Evolutionary conservation across 1,140 invertebrate genomes (phyloP), one percentile per base, ranked within the genome.

Genomic region (Ceratitis capitata): DNA sequence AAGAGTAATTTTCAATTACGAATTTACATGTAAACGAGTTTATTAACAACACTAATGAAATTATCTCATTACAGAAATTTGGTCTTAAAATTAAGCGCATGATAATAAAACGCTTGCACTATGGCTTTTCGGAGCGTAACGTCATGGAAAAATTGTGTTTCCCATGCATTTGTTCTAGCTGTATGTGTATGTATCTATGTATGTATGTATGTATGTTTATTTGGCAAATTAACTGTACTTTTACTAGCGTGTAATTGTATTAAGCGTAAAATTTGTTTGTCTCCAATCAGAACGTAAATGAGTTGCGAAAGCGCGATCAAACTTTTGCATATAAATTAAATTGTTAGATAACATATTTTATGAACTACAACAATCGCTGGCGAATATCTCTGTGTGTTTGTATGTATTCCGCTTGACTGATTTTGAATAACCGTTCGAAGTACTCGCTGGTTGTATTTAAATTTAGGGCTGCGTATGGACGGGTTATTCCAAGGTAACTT

Each of bases 1-100:
- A 23, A 42, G 39, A 39, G 39, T 78, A 78, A 47, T 23, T 78
- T 78, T 78, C 69, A 78, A 78, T 78, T 78, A 78, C 69, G 39
- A 78, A 78, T 78, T 78, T 78, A 78, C 69, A 78, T 78, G 39
- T 78, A 78, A 78, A 78, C 69, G 69, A 78, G 69, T 78, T 78
- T 78, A 78, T 78, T 78, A 78, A 78, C 69, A 78, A n/a, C 69
- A 26, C 69, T 45, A 78, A 78, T 78, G 69, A 78, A 78, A 78
- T 78, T 78, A 78, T 39, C 69, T 78, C 19, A 78, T 78, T 78
- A 78, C 69, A 78, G 39, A 78, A 78, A 78, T 45, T 78, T 26
- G 69, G 39, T 23, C 69, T 78, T 78, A 78, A 78, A 78, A 78
- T 61, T 32, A 32, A 78, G 69, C 69, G 39, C 39, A 78, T 12